A percentile compares a stretch with the other conserved stretches of the same genome.
These are phyloP conservation scores for Pseudoatta argentina DNA, from an alignment of 1,140 invertebrate species.

Conservation along the genomic window DNA sequence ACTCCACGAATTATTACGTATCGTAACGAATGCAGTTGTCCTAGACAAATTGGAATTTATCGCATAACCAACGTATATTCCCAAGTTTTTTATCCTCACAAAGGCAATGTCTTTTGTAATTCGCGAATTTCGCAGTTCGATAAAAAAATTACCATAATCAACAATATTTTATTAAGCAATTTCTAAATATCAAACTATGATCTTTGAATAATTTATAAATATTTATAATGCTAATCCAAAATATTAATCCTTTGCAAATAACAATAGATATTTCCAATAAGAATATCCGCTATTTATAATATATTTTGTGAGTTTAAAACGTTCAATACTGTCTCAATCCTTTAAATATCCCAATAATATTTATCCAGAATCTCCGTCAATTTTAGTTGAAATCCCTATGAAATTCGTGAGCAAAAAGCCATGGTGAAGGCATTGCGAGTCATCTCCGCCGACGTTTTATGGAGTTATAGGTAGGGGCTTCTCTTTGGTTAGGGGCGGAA, in stretches of 20 bases:
- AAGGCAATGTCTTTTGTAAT: not conserved
- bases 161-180: not conserved
- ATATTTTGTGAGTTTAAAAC: not conserved
- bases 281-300: not conserved
- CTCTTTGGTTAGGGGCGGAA: conserved; percentile 75
- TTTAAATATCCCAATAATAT: conserved; percentile 6
- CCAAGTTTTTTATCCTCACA: not conserved
- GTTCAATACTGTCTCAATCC: not conserved
- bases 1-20: conserved; percentile 48
- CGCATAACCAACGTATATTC: not conserved
- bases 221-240: not conserved
- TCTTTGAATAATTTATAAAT: not conserved
- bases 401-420: conserved; percentile 34
- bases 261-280: not conserved
- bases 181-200: not conserved
- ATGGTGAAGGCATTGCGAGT: conserved; percentile 18
- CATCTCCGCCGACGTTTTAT: conserved; percentile 70
- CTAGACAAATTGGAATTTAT: conserved; percentile 56
- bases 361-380: conserved; percentile 37
- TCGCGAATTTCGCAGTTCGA: not conserved
- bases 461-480: conserved; percentile 68
- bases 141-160: not conserved
- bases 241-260: not conserved
- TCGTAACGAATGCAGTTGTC: conserved; percentile 45
- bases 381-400: not conserved